A percentile compares a stretch with the other conserved stretches of the same genome.
These are phyloP conservation scores for Pantherophis guttatus DNA, from an alignment of 2,113 vertebrate species.

Conservation along the genomic window DNA sequence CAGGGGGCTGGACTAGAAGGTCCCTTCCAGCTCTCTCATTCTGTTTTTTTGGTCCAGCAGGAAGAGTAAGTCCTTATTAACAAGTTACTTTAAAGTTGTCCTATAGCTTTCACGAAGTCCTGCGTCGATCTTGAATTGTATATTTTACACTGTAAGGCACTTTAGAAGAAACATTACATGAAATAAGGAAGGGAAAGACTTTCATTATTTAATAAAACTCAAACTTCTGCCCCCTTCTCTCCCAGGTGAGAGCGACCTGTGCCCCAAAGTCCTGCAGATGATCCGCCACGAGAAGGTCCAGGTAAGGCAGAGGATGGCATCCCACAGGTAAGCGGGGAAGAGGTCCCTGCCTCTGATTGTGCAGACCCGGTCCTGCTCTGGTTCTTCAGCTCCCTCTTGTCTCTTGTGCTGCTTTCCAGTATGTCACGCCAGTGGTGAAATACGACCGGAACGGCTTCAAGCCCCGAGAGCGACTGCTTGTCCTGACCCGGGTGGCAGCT, in stretches of 20 bases:
- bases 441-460: slow-evolving; percentile 93
- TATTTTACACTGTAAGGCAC: too few relatives aligned
- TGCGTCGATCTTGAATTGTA: too few relatives aligned
- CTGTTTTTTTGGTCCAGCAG: neutral
- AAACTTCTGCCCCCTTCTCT: slow-evolving; percentile 7
- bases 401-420: slow-evolving; percentile 69
- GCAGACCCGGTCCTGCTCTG: neutral
- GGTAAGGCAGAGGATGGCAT: slow-evolving; percentile 62
- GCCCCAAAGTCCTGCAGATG: slow-evolving; percentile 76
- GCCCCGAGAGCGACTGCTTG: slow-evolving; percentile 79
- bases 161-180: neutral
- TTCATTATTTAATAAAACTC: too few relatives aligned
- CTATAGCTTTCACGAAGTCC: too few relatives aligned
- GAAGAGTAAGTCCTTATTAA: neutral
- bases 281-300: slow-evolving; percentile 83
- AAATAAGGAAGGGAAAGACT: neutral
- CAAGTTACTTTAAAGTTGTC: too few relatives aligned
- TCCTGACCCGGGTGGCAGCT: slow-evolving; percentile 81
- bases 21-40: too few relatives aligned
- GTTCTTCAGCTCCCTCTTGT: neutral
- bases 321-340: slow-evolving; percentile 71
- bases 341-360: neutral
- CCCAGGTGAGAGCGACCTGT: slow-evolving; percentile 81
- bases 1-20: too few relatives aligned
- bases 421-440: slow-evolving; percentile 82